A percentile compares a stretch with the other conserved stretches of the same genome.
Evolutionary conservation across 2,113 vertebrate genomes (phyloP).

Genomic region (Onychorhynchus coronatus): DNA sequence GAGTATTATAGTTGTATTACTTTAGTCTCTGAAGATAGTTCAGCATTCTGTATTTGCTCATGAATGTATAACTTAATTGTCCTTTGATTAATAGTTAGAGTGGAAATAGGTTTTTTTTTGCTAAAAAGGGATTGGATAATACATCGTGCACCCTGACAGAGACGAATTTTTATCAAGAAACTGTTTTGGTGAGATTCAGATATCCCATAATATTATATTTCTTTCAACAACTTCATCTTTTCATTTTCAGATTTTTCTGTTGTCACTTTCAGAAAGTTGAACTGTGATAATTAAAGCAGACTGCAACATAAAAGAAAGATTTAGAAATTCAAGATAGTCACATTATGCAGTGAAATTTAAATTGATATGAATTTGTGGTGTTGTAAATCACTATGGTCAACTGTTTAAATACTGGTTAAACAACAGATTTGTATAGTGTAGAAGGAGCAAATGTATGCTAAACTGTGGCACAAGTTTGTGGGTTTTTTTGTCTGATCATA

Average conservation of each 20-base stretch:
- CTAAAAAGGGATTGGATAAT: neutral
- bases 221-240: conserved; percentile 33
- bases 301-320: neutral
- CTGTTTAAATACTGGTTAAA: neutral
- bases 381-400: conserved; percentile 22
- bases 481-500: neutral
- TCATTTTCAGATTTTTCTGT: conserved; percentile 14
- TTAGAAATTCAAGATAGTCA: conserved; percentile 1
- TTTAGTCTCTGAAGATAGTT: conserved; percentile 25
- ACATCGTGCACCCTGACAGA: conserved; percentile 1
- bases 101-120: neutral
- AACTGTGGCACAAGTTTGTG: neutral
- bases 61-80: conserved; percentile 4
- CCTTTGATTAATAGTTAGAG: conserved; percentile 65
- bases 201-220: conserved; percentile 20
- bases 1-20: neutral
- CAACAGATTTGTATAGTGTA: neutral
- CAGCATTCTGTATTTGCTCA: conserved; percentile 38
- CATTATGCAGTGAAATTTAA: conserved; percentile 32
- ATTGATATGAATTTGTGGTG: neutral
- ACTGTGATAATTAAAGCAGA: conserved; percentile 3
- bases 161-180: conserved; percentile 29
- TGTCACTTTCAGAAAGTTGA: conserved; percentile 41
- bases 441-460: neutral
- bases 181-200: neutral